Conservation (phyloP, 2,797 vertebrate species). For the Anniella stebbinsi region DNA sequence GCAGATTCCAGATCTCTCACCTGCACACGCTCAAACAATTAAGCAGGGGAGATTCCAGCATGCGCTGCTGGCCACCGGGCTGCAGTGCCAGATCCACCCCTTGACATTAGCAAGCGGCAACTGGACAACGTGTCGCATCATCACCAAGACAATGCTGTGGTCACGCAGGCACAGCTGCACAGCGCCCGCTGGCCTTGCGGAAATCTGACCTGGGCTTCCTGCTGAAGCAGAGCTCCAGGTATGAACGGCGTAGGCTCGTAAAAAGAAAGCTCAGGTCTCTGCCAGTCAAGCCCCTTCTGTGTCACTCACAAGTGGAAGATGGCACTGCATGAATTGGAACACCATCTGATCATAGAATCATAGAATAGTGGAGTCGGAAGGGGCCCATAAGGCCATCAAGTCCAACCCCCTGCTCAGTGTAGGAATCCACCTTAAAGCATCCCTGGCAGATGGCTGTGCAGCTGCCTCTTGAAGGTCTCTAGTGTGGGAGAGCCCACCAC, state of each 20-base stretch:
- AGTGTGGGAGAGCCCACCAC: no score
- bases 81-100: not conserved
- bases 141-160: fast-evolving
- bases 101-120: not conserved
- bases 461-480: no score
- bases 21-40: not conserved
- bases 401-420: no score
- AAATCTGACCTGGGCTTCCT: not conserved
- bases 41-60: not conserved
- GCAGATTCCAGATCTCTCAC: fast-evolving
- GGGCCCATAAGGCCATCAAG: no score
- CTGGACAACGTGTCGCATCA: no score
- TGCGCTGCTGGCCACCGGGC: not conserved
- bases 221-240: not conserved
- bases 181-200: not conserved
- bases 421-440: no score
- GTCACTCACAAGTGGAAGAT: not conserved
- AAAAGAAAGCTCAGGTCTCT: not conserved
- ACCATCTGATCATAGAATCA: not conserved
- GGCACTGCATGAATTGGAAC: not conserved
- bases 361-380: no score
- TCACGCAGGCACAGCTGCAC: not conserved
- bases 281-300: no score
- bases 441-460: no score
- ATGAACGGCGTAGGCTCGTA: not conserved